phyloP scores from a whole-genome alignment of 1,140 invertebrate species.

The Saccostrea glomerata region DNA sequence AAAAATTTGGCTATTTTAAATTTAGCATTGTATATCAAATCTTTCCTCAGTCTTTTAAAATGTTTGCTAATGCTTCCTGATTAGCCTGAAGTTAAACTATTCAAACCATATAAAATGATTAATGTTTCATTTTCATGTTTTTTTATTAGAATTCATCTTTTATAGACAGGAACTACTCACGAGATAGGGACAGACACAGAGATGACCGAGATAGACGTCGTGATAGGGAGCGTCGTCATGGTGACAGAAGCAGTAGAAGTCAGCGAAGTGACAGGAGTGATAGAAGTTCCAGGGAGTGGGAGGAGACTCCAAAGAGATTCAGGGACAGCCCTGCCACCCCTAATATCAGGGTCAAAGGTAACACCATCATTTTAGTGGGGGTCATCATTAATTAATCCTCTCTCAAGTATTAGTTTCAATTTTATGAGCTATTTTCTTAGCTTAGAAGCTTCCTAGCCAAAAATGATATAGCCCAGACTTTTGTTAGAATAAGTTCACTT shows the following conservation, averaged over 20 bases:
- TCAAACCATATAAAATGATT: no score
- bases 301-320: constrained; percentile 81
- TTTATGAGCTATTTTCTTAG: no score
- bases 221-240: constrained; percentile 50
- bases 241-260: constrained; percentile 1
- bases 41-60: no score
- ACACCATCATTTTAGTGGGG: background rate
- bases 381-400: background rate
- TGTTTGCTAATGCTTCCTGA: no score
- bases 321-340: constrained; percentile 85
- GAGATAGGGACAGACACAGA: constrained; percentile 21
- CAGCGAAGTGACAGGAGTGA: constrained; percentile 57
- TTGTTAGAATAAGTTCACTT: no score
- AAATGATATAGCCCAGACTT: no score
- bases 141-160: background rate
- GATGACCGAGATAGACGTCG: constrained; percentile 53
- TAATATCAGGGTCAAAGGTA: constrained; percentile 84
- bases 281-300: constrained; percentile 81
- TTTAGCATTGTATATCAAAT: no score
- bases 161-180: constrained; percentile 30
- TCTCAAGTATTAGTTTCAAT: no score
- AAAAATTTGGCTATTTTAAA: no score
- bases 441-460: no score
- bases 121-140: no score
- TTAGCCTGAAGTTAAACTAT: no score